Evolutionary conservation across 2,797 vertebrate species (phyloP), one percentile per base, ranked within the genome.

Genomic region (Malacoctenus gilli): DNA sequence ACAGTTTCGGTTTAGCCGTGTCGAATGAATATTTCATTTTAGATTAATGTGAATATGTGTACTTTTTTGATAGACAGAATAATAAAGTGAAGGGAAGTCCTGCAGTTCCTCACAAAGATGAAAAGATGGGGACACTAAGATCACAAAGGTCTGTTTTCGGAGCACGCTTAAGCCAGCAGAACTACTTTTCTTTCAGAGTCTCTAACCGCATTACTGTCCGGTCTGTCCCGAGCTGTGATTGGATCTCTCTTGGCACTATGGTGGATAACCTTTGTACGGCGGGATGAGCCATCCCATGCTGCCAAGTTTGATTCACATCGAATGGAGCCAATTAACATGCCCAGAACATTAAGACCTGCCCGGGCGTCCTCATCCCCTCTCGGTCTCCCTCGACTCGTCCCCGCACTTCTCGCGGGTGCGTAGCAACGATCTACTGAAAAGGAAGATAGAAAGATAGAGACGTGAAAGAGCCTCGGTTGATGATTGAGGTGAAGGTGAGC

Each of bases 251-350:
- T 72, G 65, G 62, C 65, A 70, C 54, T 48, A n/a, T 38, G 56
- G 60, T 68, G 47, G 56, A 67, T 68, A 72, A 84, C 72, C 75
- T 85, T 72, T 79, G 60, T 28, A 44, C 35, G 31, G 60, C 14
- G 22, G 56, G 41, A 70, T 53, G 54, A 72, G 59, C 54, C 57
- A 81, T 67, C 59, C 52, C 51, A 49, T 43, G 56, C 59, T 77
- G 67, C 68, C 35, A 39, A 74, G 72, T 64, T 66, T 77, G 77
- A 87, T 85, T 83, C 78, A 80, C 77, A 72, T 74, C 48, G 20
- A 84, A 60, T 59, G 59, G 23, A 79, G 67, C 69, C 63, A 73
- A 82, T 83, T 78, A 85, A 80, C 58, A 75, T 76, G 48, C 52
- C 31, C 44, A 61, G 68, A 73, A 77, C 79, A 73, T 66, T 68